These are phyloP conservation scores for Crypturellus undulatus DNA, from an alignment of 2,113 vertebrate species.

Conservation along the genomic window DNA sequence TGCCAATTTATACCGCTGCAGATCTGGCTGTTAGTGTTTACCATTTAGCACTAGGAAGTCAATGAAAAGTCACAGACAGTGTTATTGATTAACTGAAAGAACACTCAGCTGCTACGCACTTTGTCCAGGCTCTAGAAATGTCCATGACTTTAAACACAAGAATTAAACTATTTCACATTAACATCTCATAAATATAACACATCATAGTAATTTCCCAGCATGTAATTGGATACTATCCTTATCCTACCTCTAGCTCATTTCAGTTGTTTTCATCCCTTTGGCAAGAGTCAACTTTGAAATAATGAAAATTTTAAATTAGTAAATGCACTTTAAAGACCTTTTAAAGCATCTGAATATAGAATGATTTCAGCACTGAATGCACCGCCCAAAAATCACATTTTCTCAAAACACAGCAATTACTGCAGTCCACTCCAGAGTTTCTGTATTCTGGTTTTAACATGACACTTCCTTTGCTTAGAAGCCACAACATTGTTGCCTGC, in stretches of 20 bases:
- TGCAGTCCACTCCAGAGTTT: background rate
- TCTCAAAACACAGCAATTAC: background rate
- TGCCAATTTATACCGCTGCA: constrained; percentile 19
- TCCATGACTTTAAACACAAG: background rate
- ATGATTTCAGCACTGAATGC: background rate
- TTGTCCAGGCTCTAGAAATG: background rate
- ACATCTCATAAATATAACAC: background rate
- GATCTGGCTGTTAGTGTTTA: constrained; percentile 24
- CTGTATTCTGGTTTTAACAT: background rate
- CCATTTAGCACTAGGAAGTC: constrained; percentile 25
- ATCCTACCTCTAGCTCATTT: background rate
- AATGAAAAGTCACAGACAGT: constrained; percentile 41
- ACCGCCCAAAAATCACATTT: background rate
- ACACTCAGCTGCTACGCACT: background rate
- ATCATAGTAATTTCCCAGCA: background rate
- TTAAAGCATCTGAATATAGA: background rate
- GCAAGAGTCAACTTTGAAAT: background rate
- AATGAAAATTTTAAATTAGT: background rate
- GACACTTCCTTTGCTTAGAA: background rate
- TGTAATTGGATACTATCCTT: background rate
- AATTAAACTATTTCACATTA: background rate
- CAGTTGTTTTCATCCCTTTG: background rate
- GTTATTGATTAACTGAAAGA: constrained; percentile 38
- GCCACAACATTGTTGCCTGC: background rate
- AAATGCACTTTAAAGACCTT: background rate